Evolutionary conservation across 1,140 invertebrate genomes (phyloP), one percentile per base, ranked within the genome.

Genomic region (Condylostylus longicornis): DNA sequence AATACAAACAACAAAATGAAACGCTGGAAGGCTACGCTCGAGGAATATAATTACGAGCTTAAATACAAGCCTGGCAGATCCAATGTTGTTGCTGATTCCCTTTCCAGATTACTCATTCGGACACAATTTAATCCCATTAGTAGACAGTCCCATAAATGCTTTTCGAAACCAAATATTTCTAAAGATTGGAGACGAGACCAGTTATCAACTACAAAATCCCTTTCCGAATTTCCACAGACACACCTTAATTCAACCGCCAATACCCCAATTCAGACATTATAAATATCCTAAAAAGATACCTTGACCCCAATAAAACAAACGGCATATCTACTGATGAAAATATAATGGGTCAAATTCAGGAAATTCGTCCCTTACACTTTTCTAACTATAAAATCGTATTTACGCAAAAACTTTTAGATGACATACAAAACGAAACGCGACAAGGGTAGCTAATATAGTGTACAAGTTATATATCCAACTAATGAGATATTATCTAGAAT

Each of bases 31-130:
- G 42, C 29, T 31, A 29, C 20, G 28, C 35, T 22, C n/a, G 30
- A 35, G 4, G 43, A 55, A 29, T 66, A 57, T 44, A 36, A 58
- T 35, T 53, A 54, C 35, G 33, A 51, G 39, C 49, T 63, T 10
- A 22, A 21, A 29, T 43, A 47, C n/a, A 45, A 43, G 17, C 38
- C 37, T 13, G 48, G 47, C 13, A 45, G 30, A 33, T 4, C 19
- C 15, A 47, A 52, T 38, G 9, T 25, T 5, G 31, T 35, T n/a
- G 39, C 33, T 2, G 39, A 41, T 30, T 14, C 15, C 8, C 19
- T 41, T 5, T 35, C 27, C 8, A 28, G 39, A 43, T n/a, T n/a
- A n/a, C n/a, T n/a, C n/a, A n/a, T 42, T 8, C 35, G 27, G 4
- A 29, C 37, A n/a, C 18, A 35, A 31, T 13, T 41, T 13, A 41